Evolutionary conservation across 2,888 invertebrate genomes (phyloP), one percentile per base, ranked within the genome.

Genomic region (Cryptocephalus primarius): DNA sequence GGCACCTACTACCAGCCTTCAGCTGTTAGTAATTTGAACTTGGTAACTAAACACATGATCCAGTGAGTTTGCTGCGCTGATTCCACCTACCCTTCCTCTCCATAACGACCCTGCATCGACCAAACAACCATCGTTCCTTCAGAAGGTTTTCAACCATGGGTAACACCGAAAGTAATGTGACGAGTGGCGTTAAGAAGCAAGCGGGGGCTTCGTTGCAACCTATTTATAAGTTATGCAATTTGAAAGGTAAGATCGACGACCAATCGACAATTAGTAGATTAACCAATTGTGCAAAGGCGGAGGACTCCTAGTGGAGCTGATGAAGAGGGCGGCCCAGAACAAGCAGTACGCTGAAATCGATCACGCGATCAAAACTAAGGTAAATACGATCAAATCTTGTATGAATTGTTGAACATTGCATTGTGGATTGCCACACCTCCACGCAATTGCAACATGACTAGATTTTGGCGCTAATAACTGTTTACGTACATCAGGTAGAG

Each of bases 131-230:
- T n/a, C n/a, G n/a, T n/a, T n/a, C 22, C 22, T 22, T 22, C 2
- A 2, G 6, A 22, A 22, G 3, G 6, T 22, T 6, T 36, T 31
- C 33, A 55, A 72, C 55, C 34, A 83, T 83, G 87, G 88, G 88
- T 65, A 88, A 88, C 74, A 87, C 87, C 2, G 87, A 88, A 62
- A 87, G 87, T 61, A 88, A 88, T 70, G 94, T 95, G 1, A 88
- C 91, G 0, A 90, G 89, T 69, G 93, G 92, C 39, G 93, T 96
- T 12, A 96, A 95, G 69, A 92, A 92, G 57, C 95, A 96, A 68
- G 94, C 93, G 2, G 90, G 88, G 14, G 84, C 85, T 10, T 85
- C 88, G 2, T 79, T 83, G 31, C 85, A 88, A 64, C 79, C 85
- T 44, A 77, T 94, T 43, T 95, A 95, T 66, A 88, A 90, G 64